A percentile compares a stretch with the other conserved stretches of the same genome.
Evolutionary conservation across 2,113 vertebrate genomes (phyloP).

Genomic region (Urocolius indicus): DNA sequence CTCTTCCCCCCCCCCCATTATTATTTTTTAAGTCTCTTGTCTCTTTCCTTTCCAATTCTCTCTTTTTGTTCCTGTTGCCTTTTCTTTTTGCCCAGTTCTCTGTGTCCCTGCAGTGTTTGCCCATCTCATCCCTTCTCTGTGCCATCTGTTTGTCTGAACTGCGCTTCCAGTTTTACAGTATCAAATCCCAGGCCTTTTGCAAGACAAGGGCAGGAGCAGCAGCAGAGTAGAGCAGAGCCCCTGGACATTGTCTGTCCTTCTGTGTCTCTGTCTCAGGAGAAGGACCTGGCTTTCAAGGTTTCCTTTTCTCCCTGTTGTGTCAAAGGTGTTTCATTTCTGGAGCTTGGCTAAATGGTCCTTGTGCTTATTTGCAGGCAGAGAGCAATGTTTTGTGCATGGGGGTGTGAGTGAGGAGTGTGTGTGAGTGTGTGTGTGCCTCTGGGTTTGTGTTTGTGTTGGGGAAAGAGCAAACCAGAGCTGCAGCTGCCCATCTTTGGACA

Average conservation of each 20-base stretch:
- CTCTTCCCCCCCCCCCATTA: conserved; percentile 53
- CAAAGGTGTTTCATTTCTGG: neutral
- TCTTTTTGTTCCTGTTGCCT: neutral
- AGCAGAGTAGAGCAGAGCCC: neutral
- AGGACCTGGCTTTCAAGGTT: neutral
- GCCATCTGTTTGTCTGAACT: conserved; percentile 61
- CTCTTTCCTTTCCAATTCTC: conserved; percentile 30
- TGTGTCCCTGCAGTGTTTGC: neutral
- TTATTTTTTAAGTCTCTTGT: conserved; percentile 17
- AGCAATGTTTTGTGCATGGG: neutral
- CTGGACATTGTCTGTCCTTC: neutral
- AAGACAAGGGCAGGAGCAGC: neutral
- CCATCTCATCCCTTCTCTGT: conserved; percentile 43
- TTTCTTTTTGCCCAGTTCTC: neutral
- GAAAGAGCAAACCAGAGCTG: fast-evolving
- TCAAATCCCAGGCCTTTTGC: neutral
- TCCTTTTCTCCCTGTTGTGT: neutral
- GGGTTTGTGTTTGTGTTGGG: neutral
- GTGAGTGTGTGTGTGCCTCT: neutral
- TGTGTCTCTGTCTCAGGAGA: neutral
- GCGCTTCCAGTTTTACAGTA: conserved; percentile 76
- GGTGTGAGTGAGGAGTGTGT: no score
- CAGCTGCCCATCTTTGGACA: neutral
- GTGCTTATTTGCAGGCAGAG: neutral
- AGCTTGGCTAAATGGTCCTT: neutral